Base-by-base conservation (phyloP, 2,888 invertebrate species). In the Dasypolia templi region DNA sequence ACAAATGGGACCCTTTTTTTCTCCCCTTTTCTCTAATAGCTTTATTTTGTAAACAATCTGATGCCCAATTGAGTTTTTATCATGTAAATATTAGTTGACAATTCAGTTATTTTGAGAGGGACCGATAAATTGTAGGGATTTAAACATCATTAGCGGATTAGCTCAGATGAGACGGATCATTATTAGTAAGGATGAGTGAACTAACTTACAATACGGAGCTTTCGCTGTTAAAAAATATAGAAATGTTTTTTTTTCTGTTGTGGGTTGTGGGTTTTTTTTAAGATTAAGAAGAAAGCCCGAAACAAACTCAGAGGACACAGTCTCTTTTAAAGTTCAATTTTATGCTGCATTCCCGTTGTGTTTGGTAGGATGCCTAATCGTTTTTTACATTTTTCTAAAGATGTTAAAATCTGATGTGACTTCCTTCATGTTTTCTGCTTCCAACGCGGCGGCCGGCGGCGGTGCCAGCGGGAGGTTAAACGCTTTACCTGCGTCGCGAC, bases 1-100 rank as follows among this genome's bases (percentile, higher is more conserved):
- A 80, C 86, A 86, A 87, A 87, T 83, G 83, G 61, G 78, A 46
- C 61, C 82, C 78, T 77, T 81, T 88, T 87, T 84, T 66, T 56
- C 53, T 69, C 75, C 79, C 81, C 76, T 72, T 81, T 83, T 77
- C 73, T 68, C 55, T 77, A 86, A 87, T 79, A 71, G 72, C 83
- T 69, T 78, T 87, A 82, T 89, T 91, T 90, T 86, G 86, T 80
- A 83, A 88, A 88, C 89, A 90, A 86, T 85, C 70, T 87, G 81
- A 86, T 81, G 81, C 85, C 81, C 87, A 82, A 89, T 89, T 88
- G 87, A 83, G 79, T 85, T 82, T 85, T 86, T 87, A 87, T 82
- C 84, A 87, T 82, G 82, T 86, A 84, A 85, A 87, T 84, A 88
- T 86, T 86, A 82, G 80, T 71, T 68, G 72, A 62, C 73, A 82